A percentile compares a stretch with the other conserved stretches of the same genome.
These are phyloP conservation scores for Leptopilina clavipes DNA, from an alignment of 1,140 invertebrate species.

Conservation along the genomic window DNA sequence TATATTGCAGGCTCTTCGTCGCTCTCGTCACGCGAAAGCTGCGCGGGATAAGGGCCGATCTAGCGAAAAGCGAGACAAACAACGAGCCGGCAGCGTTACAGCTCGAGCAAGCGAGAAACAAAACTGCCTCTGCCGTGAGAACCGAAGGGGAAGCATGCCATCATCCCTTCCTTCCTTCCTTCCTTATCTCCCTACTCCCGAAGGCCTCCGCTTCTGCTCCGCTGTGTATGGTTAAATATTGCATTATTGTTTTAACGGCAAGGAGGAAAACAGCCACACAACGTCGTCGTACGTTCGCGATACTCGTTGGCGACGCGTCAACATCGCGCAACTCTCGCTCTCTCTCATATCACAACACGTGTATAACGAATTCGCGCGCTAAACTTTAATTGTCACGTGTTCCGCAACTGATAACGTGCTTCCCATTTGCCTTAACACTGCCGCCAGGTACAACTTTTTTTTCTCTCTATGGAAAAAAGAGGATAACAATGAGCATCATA, in stretches of 20 bases:
- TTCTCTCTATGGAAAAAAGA: background rate
- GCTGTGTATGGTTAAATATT: conserved; percentile 74
- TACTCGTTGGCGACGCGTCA: conserved; percentile 45
- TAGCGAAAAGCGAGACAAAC: conserved; percentile 55
- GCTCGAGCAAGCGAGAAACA: conserved; percentile 47
- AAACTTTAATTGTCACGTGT: conserved; percentile 26
- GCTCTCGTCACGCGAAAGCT: conserved; percentile 49
- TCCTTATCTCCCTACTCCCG: conserved; percentile 47
- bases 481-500: background rate
- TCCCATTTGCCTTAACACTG: too few relatives aligned
- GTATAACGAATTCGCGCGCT: background rate
- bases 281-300: conserved; percentile 52
- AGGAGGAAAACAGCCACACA: conserved; percentile 69
- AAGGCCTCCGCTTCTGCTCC: conserved; percentile 50
- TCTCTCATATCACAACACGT: too few relatives aligned
- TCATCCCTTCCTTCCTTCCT: conserved; percentile 32
- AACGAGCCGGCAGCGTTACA: conserved; percentile 45
- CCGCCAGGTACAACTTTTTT: too few relatives aligned
- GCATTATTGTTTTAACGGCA: conserved; percentile 75
- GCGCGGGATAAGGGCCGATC: conserved; percentile 44
- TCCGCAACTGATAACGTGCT: too few relatives aligned
- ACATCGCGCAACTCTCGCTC: too few relatives aligned
- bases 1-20: conserved; percentile 55
- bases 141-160: conserved; percentile 42
- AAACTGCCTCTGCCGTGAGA: conserved; percentile 37